Evolutionary conservation across 2,888 invertebrate species (phyloP), one percentile per base, ranked within the genome.

Genomic region (Agonum fuliginosum): DNA sequence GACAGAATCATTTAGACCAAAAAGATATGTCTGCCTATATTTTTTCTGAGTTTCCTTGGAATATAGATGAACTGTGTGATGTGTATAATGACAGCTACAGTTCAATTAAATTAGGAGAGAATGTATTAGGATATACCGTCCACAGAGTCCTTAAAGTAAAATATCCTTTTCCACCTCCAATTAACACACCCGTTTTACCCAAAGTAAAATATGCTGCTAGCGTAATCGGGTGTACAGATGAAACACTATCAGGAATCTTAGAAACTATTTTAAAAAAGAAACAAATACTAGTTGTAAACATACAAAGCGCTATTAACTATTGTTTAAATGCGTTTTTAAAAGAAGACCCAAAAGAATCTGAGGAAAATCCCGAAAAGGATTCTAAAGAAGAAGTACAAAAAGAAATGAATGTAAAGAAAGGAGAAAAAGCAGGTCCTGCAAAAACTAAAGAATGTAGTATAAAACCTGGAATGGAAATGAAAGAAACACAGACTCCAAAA

Each of bases 401-500:
- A 54, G 24, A 51, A 22, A 34, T 71, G 76, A 6, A 82, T 83
- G 80, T 79, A 30, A 71, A 30, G 48, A 27, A 41, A 80, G 87
- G 86, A 46, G 80, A 81, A 51, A 83, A 81, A 12, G 80, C 5
- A 80, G 3, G 70, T 8, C 77, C 76, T 58, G 73, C 80, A 78
- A 78, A 77, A 78, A 34, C 79, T 22, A 70, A 80, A 78, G 54
- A 46, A 41, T 51, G 74, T 70, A 58, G 3, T 58, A 30, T 20
- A 73, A 67, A 81, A 81, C 67, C 70, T 73, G 62, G 62, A 51
- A 24, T 79, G 73, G 74, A 80, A 80, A 73, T 70, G 37, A 91
- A 91, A 83, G 86, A 88, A 82, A 89, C 89, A 0, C 92, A 92
- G 86, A 92, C 92, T 10, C 91, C 92, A 19, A 89, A 88, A 83